Evolutionary conservation across 1,140 invertebrate genomes (phyloP).

Genomic region (Drosophila pandora): DNA sequence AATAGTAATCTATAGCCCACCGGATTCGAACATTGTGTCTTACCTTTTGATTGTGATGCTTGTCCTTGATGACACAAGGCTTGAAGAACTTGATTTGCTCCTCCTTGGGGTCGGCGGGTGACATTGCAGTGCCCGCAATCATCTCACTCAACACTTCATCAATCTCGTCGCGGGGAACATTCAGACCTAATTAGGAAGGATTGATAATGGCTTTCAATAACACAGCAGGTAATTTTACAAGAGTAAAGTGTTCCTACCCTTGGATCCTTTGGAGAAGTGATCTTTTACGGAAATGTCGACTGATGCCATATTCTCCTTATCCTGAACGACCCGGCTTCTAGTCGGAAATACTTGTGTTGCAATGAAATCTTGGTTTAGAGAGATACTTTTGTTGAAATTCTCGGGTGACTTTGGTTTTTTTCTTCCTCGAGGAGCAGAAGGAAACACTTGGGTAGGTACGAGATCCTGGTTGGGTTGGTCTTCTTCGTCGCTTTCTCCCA

Average conservation of each 20-base stretch:
- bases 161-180: constrained; percentile 26
- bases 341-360: background rate
- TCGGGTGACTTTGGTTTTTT: background rate
- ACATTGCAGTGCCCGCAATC: constrained; percentile 16
- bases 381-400: background rate
- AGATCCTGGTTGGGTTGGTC: constrained; percentile 24
- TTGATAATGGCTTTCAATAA: background rate
- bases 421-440: background rate
- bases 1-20: background rate
- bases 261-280: background rate
- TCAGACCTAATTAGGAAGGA: background rate
- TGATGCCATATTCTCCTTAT: constrained; percentile 25
- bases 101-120: constrained; percentile 15
- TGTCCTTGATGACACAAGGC: constrained; percentile 24
- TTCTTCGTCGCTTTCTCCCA: background rate
- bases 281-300: too few species aligned
- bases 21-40: background rate
- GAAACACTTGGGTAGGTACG: constrained; percentile 2
- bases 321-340: background rate
- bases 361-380: constrained; percentile 1
- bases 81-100: constrained; percentile 1
- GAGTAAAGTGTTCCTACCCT: too few species aligned
- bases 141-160: constrained; percentile 47
- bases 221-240: too few species aligned
- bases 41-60: constrained; percentile 32